Percentiles rank a stretch among this genome's conserved stretches.
These are phyloP conservation scores for Sphenopsis melanotis DNA, from an alignment of 2,797 vertebrate genomes.

Conservation along the genomic window DNA sequence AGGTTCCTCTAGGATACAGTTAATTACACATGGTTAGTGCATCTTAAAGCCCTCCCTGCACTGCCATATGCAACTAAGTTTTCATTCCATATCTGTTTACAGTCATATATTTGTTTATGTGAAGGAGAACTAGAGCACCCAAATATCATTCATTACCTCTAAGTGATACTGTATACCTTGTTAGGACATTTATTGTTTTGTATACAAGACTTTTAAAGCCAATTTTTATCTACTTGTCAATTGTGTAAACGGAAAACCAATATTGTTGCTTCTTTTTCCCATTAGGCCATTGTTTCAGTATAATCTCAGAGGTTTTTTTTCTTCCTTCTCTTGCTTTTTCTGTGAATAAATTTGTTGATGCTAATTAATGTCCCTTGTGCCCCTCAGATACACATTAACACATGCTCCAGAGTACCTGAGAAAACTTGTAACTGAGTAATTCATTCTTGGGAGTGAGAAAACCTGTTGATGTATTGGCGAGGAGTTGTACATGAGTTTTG, in stretches of 20 bases:
- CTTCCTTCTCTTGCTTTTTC: background rate
- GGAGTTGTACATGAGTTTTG: background rate
- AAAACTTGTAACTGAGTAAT: background rate
- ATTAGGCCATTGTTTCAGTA: background rate
- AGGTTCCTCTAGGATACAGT: background rate
- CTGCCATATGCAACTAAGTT: background rate
- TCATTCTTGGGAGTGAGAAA: background rate
- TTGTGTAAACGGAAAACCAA: background rate
- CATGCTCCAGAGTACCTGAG: background rate
- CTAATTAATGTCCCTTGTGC: background rate
- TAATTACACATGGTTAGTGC: background rate
- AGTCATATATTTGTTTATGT: background rate
- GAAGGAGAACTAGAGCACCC: background rate
- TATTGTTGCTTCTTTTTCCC: background rate
- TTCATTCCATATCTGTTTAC: background rate
- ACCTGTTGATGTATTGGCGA: background rate
- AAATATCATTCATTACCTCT: background rate
- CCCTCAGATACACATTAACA: background rate
- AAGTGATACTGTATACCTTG: slow-evolving; percentile 1
- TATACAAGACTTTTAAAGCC: background rate
- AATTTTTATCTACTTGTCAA: background rate
- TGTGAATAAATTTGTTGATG: background rate
- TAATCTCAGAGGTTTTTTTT: background rate
- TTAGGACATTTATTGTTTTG: background rate
- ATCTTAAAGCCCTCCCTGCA: background rate